These are phyloP conservation scores for Ia io DNA, from an alignment of 2,113 vertebrate genomes.

Conservation along the genomic window DNA sequence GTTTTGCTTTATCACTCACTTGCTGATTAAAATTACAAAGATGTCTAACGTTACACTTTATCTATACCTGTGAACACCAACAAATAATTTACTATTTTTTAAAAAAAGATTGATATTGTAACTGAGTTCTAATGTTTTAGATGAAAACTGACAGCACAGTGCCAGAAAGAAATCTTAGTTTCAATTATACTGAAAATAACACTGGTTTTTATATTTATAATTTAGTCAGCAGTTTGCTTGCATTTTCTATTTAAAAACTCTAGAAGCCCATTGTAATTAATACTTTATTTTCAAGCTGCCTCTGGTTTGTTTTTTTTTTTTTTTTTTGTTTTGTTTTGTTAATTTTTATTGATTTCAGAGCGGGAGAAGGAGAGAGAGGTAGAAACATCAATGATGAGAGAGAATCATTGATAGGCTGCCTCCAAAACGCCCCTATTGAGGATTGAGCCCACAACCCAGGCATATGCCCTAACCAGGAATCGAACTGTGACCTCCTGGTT, in stretches of 20 bases:
- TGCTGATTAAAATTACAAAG: neutral
- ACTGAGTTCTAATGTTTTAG: neutral
- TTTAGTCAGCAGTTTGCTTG: neutral
- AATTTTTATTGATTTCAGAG: neutral
- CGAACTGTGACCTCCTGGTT: no score
- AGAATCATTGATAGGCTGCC: no score
- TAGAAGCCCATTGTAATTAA: neutral
- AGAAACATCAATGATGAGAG: no score
- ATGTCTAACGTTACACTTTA: neutral
- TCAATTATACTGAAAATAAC: neutral
- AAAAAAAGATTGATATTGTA: neutral
- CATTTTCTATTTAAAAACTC: constrained; percentile 6
- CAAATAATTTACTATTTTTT: neutral
- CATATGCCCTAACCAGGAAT: no score
- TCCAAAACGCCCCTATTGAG: no score
- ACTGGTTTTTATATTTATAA: constrained; percentile 14
- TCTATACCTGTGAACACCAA: neutral
- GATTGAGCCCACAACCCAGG: no score
- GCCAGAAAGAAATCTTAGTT: neutral
- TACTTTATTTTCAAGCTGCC: neutral
- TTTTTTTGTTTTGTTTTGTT: neutral
- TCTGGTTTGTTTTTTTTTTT: neutral
- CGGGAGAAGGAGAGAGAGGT: no score
- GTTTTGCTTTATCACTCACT: neutral
- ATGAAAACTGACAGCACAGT: constrained; percentile 6